Conservation (phyloP, 1,140 invertebrate genomes). For the Papilio polytes region DNA sequence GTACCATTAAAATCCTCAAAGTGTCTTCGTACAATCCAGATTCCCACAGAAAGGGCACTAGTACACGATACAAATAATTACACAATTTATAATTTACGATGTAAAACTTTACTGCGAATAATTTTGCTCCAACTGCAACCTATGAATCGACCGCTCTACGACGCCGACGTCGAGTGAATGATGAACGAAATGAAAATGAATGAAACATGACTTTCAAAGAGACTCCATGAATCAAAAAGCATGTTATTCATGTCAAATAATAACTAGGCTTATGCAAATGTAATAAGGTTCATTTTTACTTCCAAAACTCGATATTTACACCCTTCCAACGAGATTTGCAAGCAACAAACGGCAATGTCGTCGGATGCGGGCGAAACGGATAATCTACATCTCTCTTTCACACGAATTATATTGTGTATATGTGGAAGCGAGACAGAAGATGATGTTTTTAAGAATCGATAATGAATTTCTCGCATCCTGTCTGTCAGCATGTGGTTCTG, state of each 20-base stretch:
- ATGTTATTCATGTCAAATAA: not conserved
- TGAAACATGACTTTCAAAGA: conserved; percentile 11
- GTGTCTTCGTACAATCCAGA: conserved; percentile 5
- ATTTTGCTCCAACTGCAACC: not conserved
- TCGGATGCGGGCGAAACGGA: conserved; percentile 66
- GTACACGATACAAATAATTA: conserved; percentile 13
- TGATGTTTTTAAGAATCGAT: conserved; percentile 75
- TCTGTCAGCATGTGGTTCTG: conserved; percentile 76
- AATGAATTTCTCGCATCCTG: conserved; percentile 78
- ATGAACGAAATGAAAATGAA: conserved; percentile 15
- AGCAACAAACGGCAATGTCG: conserved; percentile 51
- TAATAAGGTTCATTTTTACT: conserved; percentile 26
- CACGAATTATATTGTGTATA: conserved; percentile 5
- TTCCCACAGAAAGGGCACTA: conserved; percentile 27
- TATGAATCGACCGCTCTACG: not conserved
- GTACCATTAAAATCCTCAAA: conserved; percentile 37
- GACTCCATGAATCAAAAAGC: conserved; percentile 5
- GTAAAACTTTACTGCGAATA: conserved; percentile 8
- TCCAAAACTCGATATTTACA: conserved; percentile 38
- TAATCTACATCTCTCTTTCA: conserved; percentile 49
- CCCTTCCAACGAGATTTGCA: conserved; percentile 51
- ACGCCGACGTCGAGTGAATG: conserved; percentile 38
- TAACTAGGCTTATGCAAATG: conserved; percentile 31
- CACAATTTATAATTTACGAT: conserved; percentile 29
- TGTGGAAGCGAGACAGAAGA: conserved; percentile 50